A percentile compares a stretch with the other conserved stretches of the same genome.
These are phyloP conservation scores for Drosophila demipolita DNA, from an alignment of 2,888 invertebrate genomes.

Conservation along the genomic window DNA sequence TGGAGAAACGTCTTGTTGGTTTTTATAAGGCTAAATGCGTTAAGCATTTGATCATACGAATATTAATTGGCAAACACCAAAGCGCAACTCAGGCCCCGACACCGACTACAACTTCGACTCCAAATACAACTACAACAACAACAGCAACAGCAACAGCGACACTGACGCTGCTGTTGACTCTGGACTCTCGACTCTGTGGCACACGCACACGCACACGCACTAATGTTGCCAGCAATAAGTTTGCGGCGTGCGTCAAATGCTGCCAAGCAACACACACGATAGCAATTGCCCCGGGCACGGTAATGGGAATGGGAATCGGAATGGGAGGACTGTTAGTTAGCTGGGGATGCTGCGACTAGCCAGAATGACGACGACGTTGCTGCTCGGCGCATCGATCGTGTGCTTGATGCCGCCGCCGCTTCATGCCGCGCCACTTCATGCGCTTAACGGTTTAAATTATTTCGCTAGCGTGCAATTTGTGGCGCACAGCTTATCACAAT, in stretches of 20 bases:
- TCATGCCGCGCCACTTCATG: conserved; percentile 24
- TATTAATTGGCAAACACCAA: conserved; percentile 80
- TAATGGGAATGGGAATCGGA: conserved; percentile 11
- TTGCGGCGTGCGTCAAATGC: conserved; percentile 71
- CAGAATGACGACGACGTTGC: conserved; percentile 65
- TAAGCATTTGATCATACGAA: conserved; percentile 81
- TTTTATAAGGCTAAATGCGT: conserved; percentile 81
- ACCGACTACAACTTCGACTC: conserved; percentile 24
- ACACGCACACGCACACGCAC: conserved; percentile 39
- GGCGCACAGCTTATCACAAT: conserved; percentile 78
- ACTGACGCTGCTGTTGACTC: conserved; percentile 1
- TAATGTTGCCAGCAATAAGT: conserved; percentile 71
- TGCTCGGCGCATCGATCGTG: conserved; percentile 18
- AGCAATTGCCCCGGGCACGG: conserved; percentile 30
- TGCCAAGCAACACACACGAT: conserved; percentile 44
- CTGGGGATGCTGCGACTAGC: conserved; percentile 41
- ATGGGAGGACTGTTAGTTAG: not conserved
- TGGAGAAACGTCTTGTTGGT: conserved; percentile 70
- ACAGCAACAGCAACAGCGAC: not conserved
- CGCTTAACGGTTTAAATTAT: conserved; percentile 76
- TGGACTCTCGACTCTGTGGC: conserved; percentile 7
- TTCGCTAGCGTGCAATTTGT: conserved; percentile 77
- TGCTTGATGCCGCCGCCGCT: conserved; percentile 46
- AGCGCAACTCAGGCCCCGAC: conserved; percentile 57
- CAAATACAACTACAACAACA: conserved; percentile 6